Evolutionary conservation across 2,113 vertebrate genomes (phyloP).

Genomic region (Phalacrocorax brasilianus): DNA sequence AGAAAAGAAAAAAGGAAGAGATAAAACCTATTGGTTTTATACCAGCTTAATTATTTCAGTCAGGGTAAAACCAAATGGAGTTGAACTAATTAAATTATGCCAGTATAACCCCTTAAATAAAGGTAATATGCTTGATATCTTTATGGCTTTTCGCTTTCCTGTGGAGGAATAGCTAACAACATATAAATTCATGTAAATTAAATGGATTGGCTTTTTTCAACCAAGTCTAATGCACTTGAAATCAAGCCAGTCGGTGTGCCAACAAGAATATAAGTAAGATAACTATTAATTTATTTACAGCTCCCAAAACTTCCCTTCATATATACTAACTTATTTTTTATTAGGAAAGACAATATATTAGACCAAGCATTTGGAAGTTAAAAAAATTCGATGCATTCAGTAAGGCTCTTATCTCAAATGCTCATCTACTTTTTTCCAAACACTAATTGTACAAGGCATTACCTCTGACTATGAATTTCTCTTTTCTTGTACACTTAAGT

Average conservation of each 20-base stretch:
- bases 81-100: background rate
- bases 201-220: background rate
- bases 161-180: background rate
- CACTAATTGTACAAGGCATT: background rate
- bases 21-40: background rate
- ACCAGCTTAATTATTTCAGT: background rate
- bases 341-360: background rate
- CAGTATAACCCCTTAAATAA: background rate
- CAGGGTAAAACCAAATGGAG: background rate
- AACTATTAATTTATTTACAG: background rate
- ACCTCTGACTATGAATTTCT: background rate
- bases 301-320: background rate
- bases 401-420: background rate
- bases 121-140: background rate
- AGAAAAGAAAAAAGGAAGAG: background rate
- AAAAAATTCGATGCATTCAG: background rate
- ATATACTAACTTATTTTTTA: background rate
- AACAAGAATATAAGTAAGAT: background rate
- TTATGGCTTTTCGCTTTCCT: background rate
- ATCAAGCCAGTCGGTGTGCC: background rate
- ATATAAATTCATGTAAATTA: background rate
- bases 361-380: background rate
- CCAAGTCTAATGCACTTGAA: background rate
- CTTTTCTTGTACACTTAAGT: background rate
- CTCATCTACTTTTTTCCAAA: background rate